phyloP scores from a whole-genome alignment of 2,888 invertebrate species.

The Drosophila kambysellisi region DNA sequence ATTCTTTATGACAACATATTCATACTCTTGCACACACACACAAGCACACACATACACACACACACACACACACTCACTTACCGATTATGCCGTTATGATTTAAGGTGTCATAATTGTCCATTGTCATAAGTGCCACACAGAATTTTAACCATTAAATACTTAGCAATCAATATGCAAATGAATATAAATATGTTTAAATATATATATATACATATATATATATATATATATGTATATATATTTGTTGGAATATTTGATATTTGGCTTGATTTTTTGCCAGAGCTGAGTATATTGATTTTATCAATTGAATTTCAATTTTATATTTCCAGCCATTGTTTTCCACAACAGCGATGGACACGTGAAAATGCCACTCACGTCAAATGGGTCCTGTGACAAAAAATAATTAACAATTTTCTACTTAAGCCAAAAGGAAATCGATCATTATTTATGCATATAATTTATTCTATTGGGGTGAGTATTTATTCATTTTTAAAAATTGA shows the following conservation, averaged over 20 bases:
- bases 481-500: too few species aligned
- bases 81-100: slow-evolving; percentile 68
- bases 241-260: slow-evolving; percentile 41
- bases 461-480: background rate
- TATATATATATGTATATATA: background rate
- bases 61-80: slow-evolving; percentile 11
- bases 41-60: slow-evolving; percentile 15
- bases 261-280: slow-evolving; percentile 34
- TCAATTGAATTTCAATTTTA: slow-evolving; percentile 44
- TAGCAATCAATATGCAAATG: slow-evolving; percentile 20
- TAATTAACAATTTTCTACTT: background rate
- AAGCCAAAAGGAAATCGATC: background rate
- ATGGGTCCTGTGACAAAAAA: background rate
- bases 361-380: background rate
- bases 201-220: background rate
- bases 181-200: slow-evolving; percentile 15
- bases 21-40: slow-evolving; percentile 29
- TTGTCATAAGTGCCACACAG: slow-evolving; percentile 61
- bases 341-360: slow-evolving; percentile 21
- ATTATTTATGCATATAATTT: background rate
- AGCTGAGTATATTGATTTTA: slow-evolving; percentile 44
- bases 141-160: slow-evolving; percentile 66
- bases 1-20: slow-evolving; percentile 60
- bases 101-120: slow-evolving; percentile 76
- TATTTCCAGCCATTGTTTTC: slow-evolving; percentile 1